Evolutionary conservation across 2,797 vertebrate genomes (phyloP).

Genomic region (Gymnoscopelus microlampas): DNA sequence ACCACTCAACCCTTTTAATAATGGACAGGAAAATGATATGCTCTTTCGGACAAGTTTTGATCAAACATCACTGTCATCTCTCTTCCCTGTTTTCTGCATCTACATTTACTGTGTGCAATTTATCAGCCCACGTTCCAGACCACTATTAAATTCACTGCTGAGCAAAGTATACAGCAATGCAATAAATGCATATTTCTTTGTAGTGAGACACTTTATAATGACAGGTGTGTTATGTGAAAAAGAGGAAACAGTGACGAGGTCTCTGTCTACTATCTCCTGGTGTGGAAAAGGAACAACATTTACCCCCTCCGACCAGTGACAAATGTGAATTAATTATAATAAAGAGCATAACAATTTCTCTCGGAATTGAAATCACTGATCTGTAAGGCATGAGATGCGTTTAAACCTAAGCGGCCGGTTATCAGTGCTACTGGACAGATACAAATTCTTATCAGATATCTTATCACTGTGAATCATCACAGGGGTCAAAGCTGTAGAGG

Average conservation of each 20-base stretch:
- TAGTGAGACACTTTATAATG: not conserved
- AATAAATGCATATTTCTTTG: not conserved
- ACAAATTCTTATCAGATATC: not conserved
- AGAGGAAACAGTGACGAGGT: constrained; percentile 54
- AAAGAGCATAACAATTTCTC: no score
- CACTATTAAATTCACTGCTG: not conserved
- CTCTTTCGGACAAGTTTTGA: no score
- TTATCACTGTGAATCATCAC: not conserved
- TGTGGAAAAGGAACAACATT: constrained; percentile 32
- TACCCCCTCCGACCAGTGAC: not conserved
- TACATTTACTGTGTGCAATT: not conserved
- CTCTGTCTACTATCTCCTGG: not conserved
- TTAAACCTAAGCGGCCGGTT: not conserved
- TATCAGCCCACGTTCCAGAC: not conserved
- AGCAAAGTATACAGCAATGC: constrained; percentile 5
- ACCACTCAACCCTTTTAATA: no score
- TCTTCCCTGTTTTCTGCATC: not conserved
- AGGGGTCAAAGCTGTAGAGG: not conserved
- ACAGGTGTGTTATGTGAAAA: constrained; percentile 37
- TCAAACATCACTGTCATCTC: no score
- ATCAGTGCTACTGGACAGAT: not conserved
- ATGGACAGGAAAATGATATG: no score
- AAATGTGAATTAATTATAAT: no score
- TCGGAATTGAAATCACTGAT: not conserved
- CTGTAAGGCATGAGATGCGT: not conserved